Percentiles rank a stretch among this genome's conserved stretches.
These are phyloP conservation scores for Phymatocera aterrima DNA, from an alignment of 2,888 invertebrate genomes.

Conservation along the genomic window DNA sequence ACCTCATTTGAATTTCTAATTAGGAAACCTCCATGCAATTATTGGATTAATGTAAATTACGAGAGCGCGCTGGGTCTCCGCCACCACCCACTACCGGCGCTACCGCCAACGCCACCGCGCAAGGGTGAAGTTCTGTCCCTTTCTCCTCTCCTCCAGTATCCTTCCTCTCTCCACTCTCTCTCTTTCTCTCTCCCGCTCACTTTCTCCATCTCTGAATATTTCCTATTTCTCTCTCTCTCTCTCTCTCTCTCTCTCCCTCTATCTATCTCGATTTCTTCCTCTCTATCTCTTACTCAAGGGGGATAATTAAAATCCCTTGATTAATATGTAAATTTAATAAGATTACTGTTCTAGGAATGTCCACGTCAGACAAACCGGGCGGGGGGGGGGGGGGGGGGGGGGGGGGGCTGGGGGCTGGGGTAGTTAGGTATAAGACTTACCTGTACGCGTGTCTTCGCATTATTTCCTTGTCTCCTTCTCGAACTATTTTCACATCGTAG, in stretches of 20 bases:
- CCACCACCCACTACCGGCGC: constrained; percentile 63
- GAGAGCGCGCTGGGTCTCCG: constrained; percentile 81
- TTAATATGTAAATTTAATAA: constrained; percentile 99
- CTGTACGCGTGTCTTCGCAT: constrained; percentile 25
- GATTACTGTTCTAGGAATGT: constrained; percentile 96
- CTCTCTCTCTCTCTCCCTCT: constrained; percentile 48
- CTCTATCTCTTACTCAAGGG: constrained; percentile 73
- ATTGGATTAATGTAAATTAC: constrained; percentile 96
- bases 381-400: too few species aligned
- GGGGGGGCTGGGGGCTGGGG: too few species aligned
- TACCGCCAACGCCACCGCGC: constrained; percentile 65
- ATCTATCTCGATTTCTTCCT: constrained; percentile 14
- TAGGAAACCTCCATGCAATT: constrained; percentile 95
- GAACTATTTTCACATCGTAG: neutral
- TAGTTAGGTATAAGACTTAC: too few species aligned
- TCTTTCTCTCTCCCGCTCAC: constrained; percentile 50
- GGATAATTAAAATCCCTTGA: constrained; percentile 98
- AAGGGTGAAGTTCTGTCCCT: constrained; percentile 70
- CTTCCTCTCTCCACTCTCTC: constrained; percentile 47
- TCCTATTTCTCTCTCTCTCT: constrained; percentile 40
- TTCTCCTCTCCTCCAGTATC: constrained; percentile 50
- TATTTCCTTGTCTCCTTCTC: neutral
- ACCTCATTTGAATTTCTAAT: constrained; percentile 95
- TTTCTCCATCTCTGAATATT: constrained; percentile 30
- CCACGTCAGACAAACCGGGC: constrained; percentile 70